Conservation (phyloP, 2,888 invertebrate genomes). For the Drosophila demipolita region DNA sequence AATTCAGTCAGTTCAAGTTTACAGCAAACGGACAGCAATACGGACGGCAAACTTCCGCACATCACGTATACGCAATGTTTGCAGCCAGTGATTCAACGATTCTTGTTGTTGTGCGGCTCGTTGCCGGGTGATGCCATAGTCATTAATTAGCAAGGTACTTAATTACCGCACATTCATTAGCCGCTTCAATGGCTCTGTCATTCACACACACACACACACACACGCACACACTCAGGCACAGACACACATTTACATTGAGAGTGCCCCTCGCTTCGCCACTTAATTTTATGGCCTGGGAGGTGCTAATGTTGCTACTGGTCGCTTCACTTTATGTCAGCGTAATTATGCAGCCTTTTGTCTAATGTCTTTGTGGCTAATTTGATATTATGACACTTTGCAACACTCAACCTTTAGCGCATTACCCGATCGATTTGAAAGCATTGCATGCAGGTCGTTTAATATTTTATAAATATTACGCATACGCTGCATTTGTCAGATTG, state of each 20-base stretch:
- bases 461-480: constrained; percentile 76
- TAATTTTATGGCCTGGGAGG: constrained; percentile 67
- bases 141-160: constrained; percentile 85
- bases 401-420: constrained; percentile 2
- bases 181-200: constrained; percentile 73
- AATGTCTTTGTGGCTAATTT: constrained; percentile 72
- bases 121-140: constrained; percentile 66
- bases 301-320: constrained; percentile 66
- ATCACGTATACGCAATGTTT: constrained; percentile 74
- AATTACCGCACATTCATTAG: constrained; percentile 85
- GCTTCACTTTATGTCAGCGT: constrained; percentile 68
- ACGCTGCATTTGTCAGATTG: constrained; percentile 41
- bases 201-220: neutral
- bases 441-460: constrained; percentile 52
- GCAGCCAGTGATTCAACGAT: constrained; percentile 57
- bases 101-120: constrained; percentile 43
- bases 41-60: constrained; percentile 25
- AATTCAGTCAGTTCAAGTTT: constrained; percentile 65
- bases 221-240: constrained; percentile 6
- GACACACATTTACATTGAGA: constrained; percentile 10
- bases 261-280: constrained; percentile 20
- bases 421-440: constrained; percentile 29
- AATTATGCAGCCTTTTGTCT: constrained; percentile 77
- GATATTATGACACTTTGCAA: constrained; percentile 66
- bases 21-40: constrained; percentile 39